These are phyloP conservation scores for Drosophila putrida DNA, from an alignment of 2,888 invertebrate genomes.

Conservation along the genomic window DNA sequence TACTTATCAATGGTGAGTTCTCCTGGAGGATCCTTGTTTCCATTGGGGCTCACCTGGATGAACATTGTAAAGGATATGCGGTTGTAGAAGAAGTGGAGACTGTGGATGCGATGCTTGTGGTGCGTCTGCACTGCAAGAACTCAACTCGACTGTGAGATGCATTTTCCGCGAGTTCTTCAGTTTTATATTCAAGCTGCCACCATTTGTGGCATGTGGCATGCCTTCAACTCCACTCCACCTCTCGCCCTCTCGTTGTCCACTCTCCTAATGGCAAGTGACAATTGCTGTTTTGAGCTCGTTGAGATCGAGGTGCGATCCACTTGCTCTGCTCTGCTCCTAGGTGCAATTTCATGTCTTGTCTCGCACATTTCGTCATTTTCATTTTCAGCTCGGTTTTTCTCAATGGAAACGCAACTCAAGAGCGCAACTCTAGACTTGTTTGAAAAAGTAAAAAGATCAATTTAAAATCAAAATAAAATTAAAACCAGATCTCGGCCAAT, in stretches of 20 bases:
- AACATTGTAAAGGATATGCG: conserved; percentile 75
- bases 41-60: conserved; percentile 83
- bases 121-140: conserved; percentile 84
- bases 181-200: conserved; percentile 81
- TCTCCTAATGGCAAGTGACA: conserved; percentile 65
- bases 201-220: conserved; percentile 44
- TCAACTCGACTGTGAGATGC: conserved; percentile 85
- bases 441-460: conserved; percentile 19
- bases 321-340: conserved; percentile 49
- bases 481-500: conserved; percentile 72
- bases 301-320: conserved; percentile 21
- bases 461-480: not conserved
- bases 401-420: conserved; percentile 68
- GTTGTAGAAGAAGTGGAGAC: conserved; percentile 26
- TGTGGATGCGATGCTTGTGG: conserved; percentile 34
- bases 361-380: conserved; percentile 75
- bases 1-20: not conserved
- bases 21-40: not conserved
- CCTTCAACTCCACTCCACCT: too few species aligned
- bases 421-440: conserved; percentile 65
- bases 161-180: conserved; percentile 81
- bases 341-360: conserved; percentile 66
- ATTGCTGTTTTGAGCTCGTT: conserved; percentile 52
- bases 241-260: conserved; percentile 31
- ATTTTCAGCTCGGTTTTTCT: conserved; percentile 62